Conservation (phyloP, 1,140 invertebrate genomes). For the Asobara japonica region DNA sequence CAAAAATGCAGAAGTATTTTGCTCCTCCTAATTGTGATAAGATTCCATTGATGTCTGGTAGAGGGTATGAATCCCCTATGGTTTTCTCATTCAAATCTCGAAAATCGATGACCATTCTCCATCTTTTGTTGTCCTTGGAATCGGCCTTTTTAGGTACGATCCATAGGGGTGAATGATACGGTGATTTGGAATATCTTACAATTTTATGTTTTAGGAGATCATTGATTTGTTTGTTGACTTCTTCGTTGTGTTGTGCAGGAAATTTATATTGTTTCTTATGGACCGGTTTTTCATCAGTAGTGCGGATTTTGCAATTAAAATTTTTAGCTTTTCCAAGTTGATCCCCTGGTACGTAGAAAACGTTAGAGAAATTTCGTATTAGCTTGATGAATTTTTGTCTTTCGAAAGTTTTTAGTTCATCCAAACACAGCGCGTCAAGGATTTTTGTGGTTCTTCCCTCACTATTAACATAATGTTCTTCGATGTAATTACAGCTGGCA, state of each 20-base stretch:
- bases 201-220: neutral
- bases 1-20: neutral
- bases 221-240: constrained; percentile 6
- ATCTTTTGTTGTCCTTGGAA: neutral
- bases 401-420: no score
- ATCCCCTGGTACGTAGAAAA: constrained; percentile 20
- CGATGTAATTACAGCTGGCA: neutral
- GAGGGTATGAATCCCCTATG: neutral
- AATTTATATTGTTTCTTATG: constrained; percentile 15
- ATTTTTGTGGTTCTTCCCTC: neutral
- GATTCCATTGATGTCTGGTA: neutral
- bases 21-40: neutral
- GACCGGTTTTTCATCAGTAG: constrained; percentile 14
- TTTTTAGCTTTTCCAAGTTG: neutral
- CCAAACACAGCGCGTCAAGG: neutral
- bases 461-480: neutral
- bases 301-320: neutral
- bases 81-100: neutral
- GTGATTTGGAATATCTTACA: neutral
- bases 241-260: neutral
- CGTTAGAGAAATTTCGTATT: neutral
- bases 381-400: neutral
- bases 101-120: neutral
- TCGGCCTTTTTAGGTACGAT: constrained; percentile 7
- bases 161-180: constrained; percentile 11